A percentile compares a stretch with the other conserved stretches of the same genome.
phyloP scores from a whole-genome alignment of 2,888 invertebrate genomes.

The Serripes groenlandicus region DNA sequence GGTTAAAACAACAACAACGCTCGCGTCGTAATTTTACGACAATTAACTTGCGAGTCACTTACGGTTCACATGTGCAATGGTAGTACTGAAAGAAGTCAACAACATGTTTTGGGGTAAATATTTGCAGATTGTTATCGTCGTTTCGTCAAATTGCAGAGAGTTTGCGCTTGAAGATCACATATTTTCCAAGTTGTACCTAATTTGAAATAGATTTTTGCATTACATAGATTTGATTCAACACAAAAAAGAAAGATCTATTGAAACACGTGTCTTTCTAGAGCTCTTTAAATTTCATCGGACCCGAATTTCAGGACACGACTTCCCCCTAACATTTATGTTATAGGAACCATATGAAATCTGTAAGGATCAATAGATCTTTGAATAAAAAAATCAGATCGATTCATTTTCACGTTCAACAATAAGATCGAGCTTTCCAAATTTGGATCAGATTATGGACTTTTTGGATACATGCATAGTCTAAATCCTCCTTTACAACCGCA shows the following conservation, averaged over 20 bases:
- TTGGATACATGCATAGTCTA: too few relatives aligned
- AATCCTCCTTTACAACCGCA: too few relatives aligned
- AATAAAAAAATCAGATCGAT: too few relatives aligned
- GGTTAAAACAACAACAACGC: not conserved
- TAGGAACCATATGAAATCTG: too few relatives aligned
- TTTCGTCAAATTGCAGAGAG: not conserved
- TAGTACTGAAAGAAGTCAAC: slow-evolving; percentile 66
- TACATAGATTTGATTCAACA: too few relatives aligned
- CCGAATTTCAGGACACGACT: not conserved
- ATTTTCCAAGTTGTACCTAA: not conserved
- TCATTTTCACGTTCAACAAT: too few relatives aligned
- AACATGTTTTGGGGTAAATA: slow-evolving; percentile 81
- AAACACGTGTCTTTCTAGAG: not conserved
- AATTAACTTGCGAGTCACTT: not conserved
- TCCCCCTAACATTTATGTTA: too few relatives aligned
- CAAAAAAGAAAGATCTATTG: too few relatives aligned
- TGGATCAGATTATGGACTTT: too few relatives aligned
- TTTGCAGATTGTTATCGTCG: not conserved
- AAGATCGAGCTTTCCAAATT: too few relatives aligned
- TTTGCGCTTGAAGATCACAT: not conserved
- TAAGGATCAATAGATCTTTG: too few relatives aligned
- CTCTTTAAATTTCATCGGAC: not conserved
- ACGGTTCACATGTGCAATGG: slow-evolving; percentile 56
- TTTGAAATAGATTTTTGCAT: not conserved
- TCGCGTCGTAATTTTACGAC: not conserved